These are phyloP conservation scores for Atractosteus spatula DNA, from an alignment of 2,113 vertebrate genomes.

Conservation along the genomic window DNA sequence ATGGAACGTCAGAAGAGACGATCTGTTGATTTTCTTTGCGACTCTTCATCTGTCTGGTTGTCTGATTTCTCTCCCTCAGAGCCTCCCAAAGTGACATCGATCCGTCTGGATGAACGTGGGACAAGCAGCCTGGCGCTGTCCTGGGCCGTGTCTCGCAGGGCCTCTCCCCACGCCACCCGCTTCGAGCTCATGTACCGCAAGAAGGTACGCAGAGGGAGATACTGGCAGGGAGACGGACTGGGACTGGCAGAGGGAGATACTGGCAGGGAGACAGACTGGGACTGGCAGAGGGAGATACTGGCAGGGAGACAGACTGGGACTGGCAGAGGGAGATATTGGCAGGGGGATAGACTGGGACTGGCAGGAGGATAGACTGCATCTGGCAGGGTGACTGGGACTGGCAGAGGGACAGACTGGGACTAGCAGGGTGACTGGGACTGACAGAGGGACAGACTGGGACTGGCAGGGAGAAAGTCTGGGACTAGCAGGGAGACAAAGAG, in stretches of 20 bases:
- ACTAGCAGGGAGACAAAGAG: not conserved
- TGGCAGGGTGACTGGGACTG: not conserved
- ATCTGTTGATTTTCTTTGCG: not conserved
- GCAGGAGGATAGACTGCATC: not conserved
- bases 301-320: not conserved
- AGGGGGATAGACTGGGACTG: not conserved
- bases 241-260: not conserved
- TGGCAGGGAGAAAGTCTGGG: not conserved
- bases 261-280: not conserved
- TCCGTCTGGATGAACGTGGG: slow-evolving; percentile 72
- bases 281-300: not conserved
- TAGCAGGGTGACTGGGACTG: not conserved
- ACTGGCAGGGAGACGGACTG: not conserved
- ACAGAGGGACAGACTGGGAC: not conserved
- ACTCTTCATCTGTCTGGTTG: too few relatives aligned
- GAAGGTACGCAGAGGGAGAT: slow-evolving; percentile 68
- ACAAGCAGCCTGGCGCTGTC: slow-evolving; percentile 77
- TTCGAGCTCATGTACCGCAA: slow-evolving; percentile 90
- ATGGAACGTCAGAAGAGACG: too few relatives aligned
- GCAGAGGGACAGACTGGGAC: not conserved
- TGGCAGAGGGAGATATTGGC: not conserved
- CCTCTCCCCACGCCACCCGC: slow-evolving; percentile 65
- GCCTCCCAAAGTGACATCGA: slow-evolving; percentile 76
- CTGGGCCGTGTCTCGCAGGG: slow-evolving; percentile 75
- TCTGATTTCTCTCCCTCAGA: slow-evolving; percentile 55